A percentile compares a stretch with the other conserved stretches of the same genome.
phyloP scores from a whole-genome alignment of 2,888 invertebrate genomes.

The Disparrhopalites patrizii region DNA sequence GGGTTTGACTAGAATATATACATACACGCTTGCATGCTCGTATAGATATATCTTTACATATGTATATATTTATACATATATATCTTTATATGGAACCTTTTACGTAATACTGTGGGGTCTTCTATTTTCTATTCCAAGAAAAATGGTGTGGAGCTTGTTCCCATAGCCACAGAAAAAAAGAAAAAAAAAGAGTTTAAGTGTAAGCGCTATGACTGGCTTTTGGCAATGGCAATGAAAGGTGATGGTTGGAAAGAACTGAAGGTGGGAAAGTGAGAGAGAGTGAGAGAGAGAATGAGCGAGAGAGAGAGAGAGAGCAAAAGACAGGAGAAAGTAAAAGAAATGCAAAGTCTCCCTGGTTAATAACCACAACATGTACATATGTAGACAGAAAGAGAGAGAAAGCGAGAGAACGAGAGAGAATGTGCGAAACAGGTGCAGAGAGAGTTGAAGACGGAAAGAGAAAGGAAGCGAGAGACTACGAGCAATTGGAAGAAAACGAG shows the following conservation, averaged over 20 bases:
- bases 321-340: neutral
- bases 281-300: neutral
- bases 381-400: neutral
- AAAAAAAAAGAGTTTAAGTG: neutral
- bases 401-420: neutral
- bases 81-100: too few species aligned
- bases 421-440: neutral
- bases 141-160: neutral
- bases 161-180: neutral
- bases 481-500: neutral
- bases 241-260: slow-evolving; percentile 18
- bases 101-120: too few species aligned
- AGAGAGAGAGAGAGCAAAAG: slow-evolving; percentile 12
- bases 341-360: neutral
- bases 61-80: too few species aligned
- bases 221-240: slow-evolving; percentile 17
- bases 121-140: neutral
- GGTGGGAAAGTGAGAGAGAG: neutral
- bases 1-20: neutral
- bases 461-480: neutral
- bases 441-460: too few species aligned
- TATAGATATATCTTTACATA: too few species aligned
- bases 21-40: neutral
- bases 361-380: too few species aligned
- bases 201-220: slow-evolving; percentile 19